Conservation (phyloP, 2,888 invertebrate genomes). For the Tanypteryx hageni region DNA sequence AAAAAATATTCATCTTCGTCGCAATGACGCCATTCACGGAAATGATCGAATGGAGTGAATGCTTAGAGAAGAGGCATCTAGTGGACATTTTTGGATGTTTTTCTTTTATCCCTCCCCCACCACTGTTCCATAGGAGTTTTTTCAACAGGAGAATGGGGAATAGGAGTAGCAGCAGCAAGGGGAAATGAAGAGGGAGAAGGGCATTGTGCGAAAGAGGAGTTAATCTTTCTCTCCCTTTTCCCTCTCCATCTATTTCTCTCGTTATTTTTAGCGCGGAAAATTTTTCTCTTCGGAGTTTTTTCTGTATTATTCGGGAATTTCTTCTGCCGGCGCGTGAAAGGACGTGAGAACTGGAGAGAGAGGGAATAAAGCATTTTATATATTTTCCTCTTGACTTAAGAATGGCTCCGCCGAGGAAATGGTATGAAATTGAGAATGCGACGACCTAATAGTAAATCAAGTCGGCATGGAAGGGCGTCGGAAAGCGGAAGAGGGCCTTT, state of each 20-base stretch:
- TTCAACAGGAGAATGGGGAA: neutral
- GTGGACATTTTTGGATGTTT: conserved; percentile 1
- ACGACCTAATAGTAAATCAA: conserved; percentile 52
- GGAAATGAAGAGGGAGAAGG: neutral
- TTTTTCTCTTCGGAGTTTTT: neutral
- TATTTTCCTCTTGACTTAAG: conserved; percentile 37
- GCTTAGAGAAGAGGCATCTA: conserved; percentile 18
- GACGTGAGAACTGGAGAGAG: neutral
- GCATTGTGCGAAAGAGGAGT: conserved; percentile 9
- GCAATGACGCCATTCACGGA: neutral
- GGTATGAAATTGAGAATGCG: conserved; percentile 44
- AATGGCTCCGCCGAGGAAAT: conserved; percentile 31
- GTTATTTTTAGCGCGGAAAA: neutral
- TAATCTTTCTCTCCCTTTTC: conserved; percentile 1
- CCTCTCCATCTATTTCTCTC: neutral
- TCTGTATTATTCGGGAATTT: conserved; percentile 21
- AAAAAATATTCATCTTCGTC: neutral
- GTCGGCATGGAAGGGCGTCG: neutral
- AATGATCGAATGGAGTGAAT: conserved; percentile 34
- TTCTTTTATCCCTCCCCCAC: neutral
- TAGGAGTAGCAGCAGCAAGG: neutral
- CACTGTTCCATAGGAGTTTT: too few species aligned
- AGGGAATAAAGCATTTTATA: neutral
- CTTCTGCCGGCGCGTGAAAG: neutral
- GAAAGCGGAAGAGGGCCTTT: neutral